phyloP scores from a whole-genome alignment of 2,113 vertebrate species.

The Microtus pennsylvanicus region DNA sequence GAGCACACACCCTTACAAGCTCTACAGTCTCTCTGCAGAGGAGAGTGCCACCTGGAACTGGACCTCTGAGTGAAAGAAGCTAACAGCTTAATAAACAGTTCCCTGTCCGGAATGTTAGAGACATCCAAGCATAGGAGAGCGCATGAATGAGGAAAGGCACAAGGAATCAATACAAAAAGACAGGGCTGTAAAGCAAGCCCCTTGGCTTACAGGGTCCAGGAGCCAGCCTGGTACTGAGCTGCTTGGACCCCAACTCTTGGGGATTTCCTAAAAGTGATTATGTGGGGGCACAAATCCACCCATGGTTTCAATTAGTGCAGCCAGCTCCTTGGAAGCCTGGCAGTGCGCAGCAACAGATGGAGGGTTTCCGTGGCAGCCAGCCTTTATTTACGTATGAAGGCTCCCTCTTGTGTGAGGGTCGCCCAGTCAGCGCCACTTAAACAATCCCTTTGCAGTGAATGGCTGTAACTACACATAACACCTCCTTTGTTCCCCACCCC shows the following conservation, averaged over 20 bases:
- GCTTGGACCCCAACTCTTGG: conserved; percentile 6
- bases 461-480: conserved; percentile 80
- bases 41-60: not conserved
- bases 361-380: conserved; percentile 66
- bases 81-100: conserved; percentile 45
- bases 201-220: not conserved
- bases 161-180: conserved; percentile 48
- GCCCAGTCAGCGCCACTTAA: conserved; percentile 74
- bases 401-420: conserved; percentile 77
- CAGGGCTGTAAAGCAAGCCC: not conserved
- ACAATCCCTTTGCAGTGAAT: conserved; percentile 82
- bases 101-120: not conserved
- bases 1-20: accelerated
- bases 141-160: not conserved
- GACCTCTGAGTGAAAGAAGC: not conserved
- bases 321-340: conserved; percentile 57
- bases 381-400: conserved; percentile 78
- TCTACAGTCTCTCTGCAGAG: not conserved
- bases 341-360: conserved; percentile 72
- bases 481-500: conserved; percentile 70
- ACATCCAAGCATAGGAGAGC: not conserved
- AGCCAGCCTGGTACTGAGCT: not conserved
- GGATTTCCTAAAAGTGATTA: conserved; percentile 60
- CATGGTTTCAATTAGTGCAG: conserved; percentile 67
- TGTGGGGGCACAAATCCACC: conserved; percentile 64